Conservation (phyloP, 2,888 invertebrate species). For the Mechanitis messenoides region DNA sequence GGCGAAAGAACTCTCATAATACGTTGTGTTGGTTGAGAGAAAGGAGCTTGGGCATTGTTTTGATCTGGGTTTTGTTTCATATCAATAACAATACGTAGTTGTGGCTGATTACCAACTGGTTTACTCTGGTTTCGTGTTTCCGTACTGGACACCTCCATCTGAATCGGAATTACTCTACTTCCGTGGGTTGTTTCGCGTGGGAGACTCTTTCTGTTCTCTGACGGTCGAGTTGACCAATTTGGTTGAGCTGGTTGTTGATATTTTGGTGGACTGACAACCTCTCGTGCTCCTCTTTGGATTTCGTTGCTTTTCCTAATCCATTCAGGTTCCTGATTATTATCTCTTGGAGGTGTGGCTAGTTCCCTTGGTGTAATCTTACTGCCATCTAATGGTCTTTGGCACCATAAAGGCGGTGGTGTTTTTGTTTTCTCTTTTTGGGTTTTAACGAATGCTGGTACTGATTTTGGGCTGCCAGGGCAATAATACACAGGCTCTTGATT, state of each 20-base stretch:
- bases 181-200: slow-evolving; percentile 59
- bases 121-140: slow-evolving; percentile 53
- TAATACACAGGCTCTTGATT: slow-evolving; percentile 67
- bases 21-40: slow-evolving; percentile 71
- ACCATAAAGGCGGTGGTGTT: slow-evolving; percentile 70
- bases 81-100: slow-evolving; percentile 66
- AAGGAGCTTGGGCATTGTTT: slow-evolving; percentile 42
- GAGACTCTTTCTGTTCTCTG: slow-evolving; percentile 66
- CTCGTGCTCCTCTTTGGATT: slow-evolving; percentile 57
- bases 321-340: slow-evolving; percentile 61
- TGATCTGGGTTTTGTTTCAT: slow-evolving; percentile 56
- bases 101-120: slow-evolving; percentile 52
- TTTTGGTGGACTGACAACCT: slow-evolving; percentile 65
- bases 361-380: slow-evolving; percentile 60
- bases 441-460: slow-evolving; percentile 68
- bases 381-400: slow-evolving; percentile 60
- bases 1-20: slow-evolving; percentile 72
- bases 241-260: slow-evolving; percentile 63
- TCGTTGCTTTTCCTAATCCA: slow-evolving; percentile 69
- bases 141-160: slow-evolving; percentile 75
- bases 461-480: slow-evolving; percentile 67
- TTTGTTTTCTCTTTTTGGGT: slow-evolving; percentile 71
- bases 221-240: slow-evolving; percentile 66
- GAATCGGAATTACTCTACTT: slow-evolving; percentile 79
- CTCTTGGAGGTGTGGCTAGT: slow-evolving; percentile 60